phyloP scores from a whole-genome alignment of 1,140 invertebrate genomes.

The Drosophila kohkoa region DNA sequence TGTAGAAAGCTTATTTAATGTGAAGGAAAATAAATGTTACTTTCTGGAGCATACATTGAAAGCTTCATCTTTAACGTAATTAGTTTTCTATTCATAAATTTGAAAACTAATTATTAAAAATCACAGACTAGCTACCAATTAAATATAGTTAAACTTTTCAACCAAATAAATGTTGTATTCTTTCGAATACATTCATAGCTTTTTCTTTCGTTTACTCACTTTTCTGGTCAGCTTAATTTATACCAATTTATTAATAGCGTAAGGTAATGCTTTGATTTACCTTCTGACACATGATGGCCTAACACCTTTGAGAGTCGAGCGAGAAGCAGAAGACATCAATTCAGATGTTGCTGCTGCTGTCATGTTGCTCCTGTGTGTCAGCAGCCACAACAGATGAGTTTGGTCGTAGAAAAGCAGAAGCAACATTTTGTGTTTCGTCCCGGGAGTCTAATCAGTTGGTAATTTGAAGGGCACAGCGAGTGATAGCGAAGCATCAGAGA shows the following conservation, averaged over 20 bases:
- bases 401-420: conserved; percentile 24
- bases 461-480: conserved; percentile 73
- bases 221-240: background rate
- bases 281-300: conserved; percentile 27
- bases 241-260: conserved; percentile 22
- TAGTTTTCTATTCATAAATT: too few relatives aligned
- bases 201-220: background rate
- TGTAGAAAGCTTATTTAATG: too few relatives aligned
- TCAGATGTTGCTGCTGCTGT: conserved; percentile 20
- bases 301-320: conserved; percentile 30
- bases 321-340: conserved; percentile 66
- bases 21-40: too few relatives aligned
- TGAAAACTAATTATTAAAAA: too few relatives aligned
- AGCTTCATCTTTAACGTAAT: too few relatives aligned
- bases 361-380: conserved; percentile 46
- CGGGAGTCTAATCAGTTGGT: conserved; percentile 77
- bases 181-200: background rate
- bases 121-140: too few relatives aligned
- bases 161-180: too few relatives aligned
- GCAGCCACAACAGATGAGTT: conserved; percentile 65
- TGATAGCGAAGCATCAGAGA: conserved; percentile 63
- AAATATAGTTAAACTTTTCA: too few relatives aligned
- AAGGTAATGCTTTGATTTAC: conserved; percentile 19
- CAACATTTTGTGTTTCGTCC: conserved; percentile 40
- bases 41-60: too few relatives aligned